Base-by-base conservation (phyloP, 2,797 vertebrate genomes). In the Sebastes minor region DNA sequence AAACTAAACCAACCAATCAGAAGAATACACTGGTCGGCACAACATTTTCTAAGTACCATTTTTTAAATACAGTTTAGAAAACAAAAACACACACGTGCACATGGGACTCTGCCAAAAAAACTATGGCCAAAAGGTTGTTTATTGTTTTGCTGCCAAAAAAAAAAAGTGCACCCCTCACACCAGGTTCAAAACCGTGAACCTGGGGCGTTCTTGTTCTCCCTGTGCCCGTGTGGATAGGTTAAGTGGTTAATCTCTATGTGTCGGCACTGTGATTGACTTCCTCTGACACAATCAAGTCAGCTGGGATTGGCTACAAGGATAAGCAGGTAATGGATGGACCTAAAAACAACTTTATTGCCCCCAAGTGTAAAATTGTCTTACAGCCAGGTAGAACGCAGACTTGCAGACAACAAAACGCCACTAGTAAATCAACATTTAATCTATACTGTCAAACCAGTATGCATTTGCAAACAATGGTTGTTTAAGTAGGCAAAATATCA, bases 381-480 rank as follows among this genome's bases (percentile, higher is more conserved):
- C 18, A 74, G 11, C 38, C 57, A 57, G 2, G 32, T 55, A 32
- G 55, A 80, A 23, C 20, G 22, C 25, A 59, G 7, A 28, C 16
- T 16, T 30, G 6, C 46, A 49, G 18, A 20, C 16, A 52, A 72
- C 27, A 82, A 46, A 68, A 68, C 25, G 18, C 14, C 60, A 57
- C 52, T 25, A 61, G n/a, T 35, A 64, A 67, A 38, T 9, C 32
- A 16, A 33, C 12, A 61, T 52, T 1, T 13, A 9, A 28, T 73
- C 33, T n/a, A 25, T 30, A 60, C 46, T 28, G 28, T 49, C 62
- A 66, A 56, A 69, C 57, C 22, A 70, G 42, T 20, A 59, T 4
- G 25, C n/a, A 61, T 70, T 75, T 80, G 38, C 32, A 78, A 85
- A 75, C 65, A 83, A 76, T 1, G 64, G 5, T 71, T 63, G 38